Conservation (phyloP, 2,113 vertebrate genomes). For the Cynoglossus semilaevis region DNA sequence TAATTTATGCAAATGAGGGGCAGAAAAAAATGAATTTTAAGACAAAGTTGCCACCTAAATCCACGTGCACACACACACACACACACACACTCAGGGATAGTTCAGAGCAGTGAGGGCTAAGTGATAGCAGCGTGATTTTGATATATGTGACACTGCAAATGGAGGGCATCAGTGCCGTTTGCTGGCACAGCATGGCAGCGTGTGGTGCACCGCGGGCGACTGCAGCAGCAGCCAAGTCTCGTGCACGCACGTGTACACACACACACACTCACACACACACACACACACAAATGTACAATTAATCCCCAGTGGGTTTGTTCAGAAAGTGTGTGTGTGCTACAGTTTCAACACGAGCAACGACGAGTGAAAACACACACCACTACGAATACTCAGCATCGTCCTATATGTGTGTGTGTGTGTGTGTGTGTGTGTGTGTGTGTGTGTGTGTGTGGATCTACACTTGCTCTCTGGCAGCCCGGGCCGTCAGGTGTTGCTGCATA, state of each 20-base stretch:
- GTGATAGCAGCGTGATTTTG: constrained; percentile 89
- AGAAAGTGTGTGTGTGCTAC: constrained; percentile 72
- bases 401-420: constrained; percentile 8
- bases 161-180: constrained; percentile 95
- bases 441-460: constrained; percentile 3
- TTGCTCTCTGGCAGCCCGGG: constrained; percentile 48
- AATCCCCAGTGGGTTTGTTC: constrained; percentile 85
- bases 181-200: constrained; percentile 95
- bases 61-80: constrained; percentile 26
- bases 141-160: constrained; percentile 97
- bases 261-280: constrained; percentile 72
- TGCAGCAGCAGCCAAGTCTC: constrained; percentile 88
- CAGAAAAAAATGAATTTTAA: too few relatives aligned
- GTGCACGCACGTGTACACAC: constrained; percentile 49
- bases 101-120: constrained; percentile 64
- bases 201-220: constrained; percentile 91
- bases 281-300: constrained; percentile 87
- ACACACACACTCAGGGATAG: constrained; percentile 30
- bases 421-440: constrained; percentile 25
- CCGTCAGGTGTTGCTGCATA: constrained; percentile 75
- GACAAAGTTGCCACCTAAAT: too few relatives aligned
- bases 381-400: background rate
- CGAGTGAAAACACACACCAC: constrained; percentile 13
- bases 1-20: too few relatives aligned
- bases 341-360: background rate